Base-by-base conservation (phyloP, 2,113 vertebrate species). In the Neotoma lepida region DNA sequence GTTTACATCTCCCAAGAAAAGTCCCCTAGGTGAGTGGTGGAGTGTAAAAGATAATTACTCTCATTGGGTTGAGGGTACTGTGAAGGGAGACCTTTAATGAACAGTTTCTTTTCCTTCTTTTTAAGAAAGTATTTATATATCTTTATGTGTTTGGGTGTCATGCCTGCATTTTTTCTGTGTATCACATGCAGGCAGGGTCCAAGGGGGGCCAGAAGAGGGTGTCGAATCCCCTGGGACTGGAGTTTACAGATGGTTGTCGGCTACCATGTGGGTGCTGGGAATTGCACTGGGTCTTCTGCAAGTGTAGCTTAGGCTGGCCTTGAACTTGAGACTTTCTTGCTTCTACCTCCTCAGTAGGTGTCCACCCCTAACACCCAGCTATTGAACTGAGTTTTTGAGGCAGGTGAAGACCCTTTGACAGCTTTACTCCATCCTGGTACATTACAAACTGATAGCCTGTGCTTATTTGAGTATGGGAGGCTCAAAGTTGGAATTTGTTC, bases 401-500 rank as follows among this genome's bases (percentile, higher is more conserved):
- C 6, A 44, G 4, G 28, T 49, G 68, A 84, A 18, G 73, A 86
- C 30, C 77, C 56, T 73, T 12, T 56, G 63, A 66, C 41, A 54
- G 44, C 44, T 33, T 76, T 49, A 17, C 44, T 49, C 14, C 44
- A 46, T 51, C 44, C 30, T 86, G 26, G 49, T 87, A 7, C 4
- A 56, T 66, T 63, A 58, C 5, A 20, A 44, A 66, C 73, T 8
- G 4, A 73, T 76, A 66, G 28, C 30, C 92, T 92, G 26, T 77
- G 64, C 51, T 81, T 49, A 24, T 88, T 92, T 91, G 26, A 2
- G 51, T 89, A 91, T 87, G 20, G 17, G 64, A 30, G 64, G 39
- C 24, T 89, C 58, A 76, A 1, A 54, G n/a, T 26, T 89, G 94
- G 56, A 82, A 68, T 77, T 95, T 96, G 6, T 41, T 93, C 51